Evolutionary conservation across 1,140 invertebrate species (phyloP), one percentile per base, ranked within the genome.

Genomic region (Macrosteles quadrilineatus): DNA sequence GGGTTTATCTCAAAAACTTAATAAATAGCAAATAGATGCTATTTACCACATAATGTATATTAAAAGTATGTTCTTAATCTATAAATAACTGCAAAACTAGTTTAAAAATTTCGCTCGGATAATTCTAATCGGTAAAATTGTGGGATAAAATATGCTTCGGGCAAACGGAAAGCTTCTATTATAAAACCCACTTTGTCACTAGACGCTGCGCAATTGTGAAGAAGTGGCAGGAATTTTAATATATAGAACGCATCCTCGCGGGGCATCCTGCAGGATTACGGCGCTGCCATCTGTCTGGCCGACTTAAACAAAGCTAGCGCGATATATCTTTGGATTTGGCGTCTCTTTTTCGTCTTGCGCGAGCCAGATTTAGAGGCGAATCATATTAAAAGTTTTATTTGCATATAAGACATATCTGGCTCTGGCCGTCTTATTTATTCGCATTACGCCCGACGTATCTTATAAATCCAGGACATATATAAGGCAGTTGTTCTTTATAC

Each of bases 331-430:
- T 17, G 47, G 47, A 50, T 50, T 50, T 50, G 47, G 47, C 47
- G 47, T 21, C 47, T 17, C 21, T 50, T 50, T 59, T 30, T 30
- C 55, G 12, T 59, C 55, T 23, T 30, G 55, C n/a, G 25, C 55
- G 9, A 59, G 55, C 55, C 25, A 59, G 55, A 59, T 59, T 59
- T 59, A 59, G 55, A 29, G 55, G 23, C 27, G 25, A 59, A 59
- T 59, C 55, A 59, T 59, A 59, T 59, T 59, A 59, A 59, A 59
- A 59, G 55, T 59, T 59, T 25, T 59, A 59, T 59, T 59, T 59
- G 21, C 55, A 59, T 59, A 59, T 59, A 29, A 59, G 55, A 59
- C 25, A 14, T 59, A 30, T 59, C 55, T 59, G 21, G 55, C 55
- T 36, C 4, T 36, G 32, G 4, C 32, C 32, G 32, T 36, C 55